These are phyloP conservation scores for Hexactinellida sp. DNA, from an alignment of 37 sponge, comb jelly and placozoan species.

Conservation along the genomic window DNA sequence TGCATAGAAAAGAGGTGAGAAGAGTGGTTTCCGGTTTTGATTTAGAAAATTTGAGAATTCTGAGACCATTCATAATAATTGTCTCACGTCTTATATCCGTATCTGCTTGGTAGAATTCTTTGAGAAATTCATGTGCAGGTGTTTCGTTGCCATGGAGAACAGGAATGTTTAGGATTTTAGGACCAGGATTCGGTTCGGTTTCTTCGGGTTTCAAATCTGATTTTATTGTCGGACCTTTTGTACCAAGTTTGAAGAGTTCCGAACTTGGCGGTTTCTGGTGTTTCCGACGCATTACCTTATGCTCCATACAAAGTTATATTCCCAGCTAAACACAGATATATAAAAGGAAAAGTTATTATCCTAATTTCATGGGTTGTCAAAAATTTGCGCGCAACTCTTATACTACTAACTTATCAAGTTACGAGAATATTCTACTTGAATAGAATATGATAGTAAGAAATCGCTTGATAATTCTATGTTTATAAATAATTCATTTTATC, in stretches of 20 bases:
- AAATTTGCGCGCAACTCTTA: too few relatives aligned
- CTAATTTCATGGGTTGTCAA: too few relatives aligned
- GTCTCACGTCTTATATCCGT: neutral
- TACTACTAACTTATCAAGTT: too few relatives aligned
- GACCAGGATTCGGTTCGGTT: neutral
- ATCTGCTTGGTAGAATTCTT: neutral
- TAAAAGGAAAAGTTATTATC: too few relatives aligned
- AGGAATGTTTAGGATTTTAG: neutral
- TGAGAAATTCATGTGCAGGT: neutral
- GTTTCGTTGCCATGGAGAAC: neutral
- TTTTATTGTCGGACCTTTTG: neutral
- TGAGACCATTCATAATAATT: neutral
- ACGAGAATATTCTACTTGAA: too few relatives aligned
- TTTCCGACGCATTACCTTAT: neutral
- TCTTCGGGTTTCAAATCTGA: neutral
- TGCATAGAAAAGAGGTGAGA: neutral
- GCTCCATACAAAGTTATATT: neutral
- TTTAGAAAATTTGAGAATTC: neutral
- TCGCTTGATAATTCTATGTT: too few relatives aligned
- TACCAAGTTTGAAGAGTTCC: neutral
- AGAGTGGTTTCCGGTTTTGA: neutral
- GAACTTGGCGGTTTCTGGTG: neutral
- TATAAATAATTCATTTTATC: too few relatives aligned
- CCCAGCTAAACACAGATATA: too few relatives aligned
- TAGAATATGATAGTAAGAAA: too few relatives aligned